Conservation (phyloP, 2,113 vertebrate genomes). For the pig (Sus scrofa) region DNA sequence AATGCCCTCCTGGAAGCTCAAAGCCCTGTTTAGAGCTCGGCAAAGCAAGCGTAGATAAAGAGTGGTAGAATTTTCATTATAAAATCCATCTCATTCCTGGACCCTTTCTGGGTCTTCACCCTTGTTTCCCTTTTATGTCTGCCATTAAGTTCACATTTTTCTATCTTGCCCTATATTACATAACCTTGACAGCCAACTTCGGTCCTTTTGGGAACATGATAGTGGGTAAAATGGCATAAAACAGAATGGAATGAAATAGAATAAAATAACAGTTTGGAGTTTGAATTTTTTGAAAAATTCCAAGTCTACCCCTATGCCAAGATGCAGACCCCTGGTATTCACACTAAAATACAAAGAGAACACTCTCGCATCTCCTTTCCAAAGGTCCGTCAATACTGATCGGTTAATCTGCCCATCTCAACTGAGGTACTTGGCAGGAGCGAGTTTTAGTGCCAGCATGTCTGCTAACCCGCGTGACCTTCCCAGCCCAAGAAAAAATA, state of each 20-base stretch:
- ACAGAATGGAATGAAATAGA: background rate
- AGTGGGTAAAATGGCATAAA: background rate
- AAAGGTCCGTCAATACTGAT: background rate
- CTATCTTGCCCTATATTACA: background rate
- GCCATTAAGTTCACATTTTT: background rate
- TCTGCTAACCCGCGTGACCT: background rate
- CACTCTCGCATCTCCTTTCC: background rate
- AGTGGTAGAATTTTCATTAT: background rate
- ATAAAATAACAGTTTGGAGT: background rate
- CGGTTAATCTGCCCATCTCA: background rate
- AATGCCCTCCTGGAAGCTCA: background rate
- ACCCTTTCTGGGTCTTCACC: background rate
- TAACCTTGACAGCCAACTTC: background rate
- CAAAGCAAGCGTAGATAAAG: background rate
- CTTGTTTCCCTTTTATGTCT: constrained; percentile 17
- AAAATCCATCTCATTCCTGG: background rate
- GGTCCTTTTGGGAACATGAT: background rate
- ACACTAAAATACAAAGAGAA: background rate
- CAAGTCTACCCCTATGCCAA: background rate
- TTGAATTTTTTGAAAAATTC: background rate
- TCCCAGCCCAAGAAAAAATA: background rate
- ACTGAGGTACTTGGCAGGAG: background rate
- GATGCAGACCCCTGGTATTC: background rate
- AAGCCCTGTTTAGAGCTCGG: background rate
- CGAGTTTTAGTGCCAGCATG: background rate